These are phyloP conservation scores for Aporrectodea caliginosa DNA, from an alignment of 1,140 invertebrate species.

Conservation along the genomic window DNA sequence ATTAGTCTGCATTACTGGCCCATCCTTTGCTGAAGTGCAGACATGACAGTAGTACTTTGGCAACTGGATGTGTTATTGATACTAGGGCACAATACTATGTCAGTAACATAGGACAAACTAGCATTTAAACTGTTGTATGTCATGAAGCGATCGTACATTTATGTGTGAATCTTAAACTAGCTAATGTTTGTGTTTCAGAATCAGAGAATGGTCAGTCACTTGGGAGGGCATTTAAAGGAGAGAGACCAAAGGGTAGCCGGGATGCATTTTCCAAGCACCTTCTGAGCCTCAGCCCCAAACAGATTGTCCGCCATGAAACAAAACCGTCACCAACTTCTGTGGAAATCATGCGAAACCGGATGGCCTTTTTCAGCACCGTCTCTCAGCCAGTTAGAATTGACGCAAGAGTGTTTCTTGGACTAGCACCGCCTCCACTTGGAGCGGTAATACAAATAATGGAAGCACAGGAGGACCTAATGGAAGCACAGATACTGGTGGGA, in stretches of 20 bases:
- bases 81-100: too few relatives aligned
- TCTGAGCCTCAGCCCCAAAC: not conserved
- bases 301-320: conserved; percentile 6
- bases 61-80: too few relatives aligned
- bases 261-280: conserved; percentile 36
- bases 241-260: not conserved
- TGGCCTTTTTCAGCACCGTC: conserved; percentile 31
- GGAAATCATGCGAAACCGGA: conserved; percentile 19
- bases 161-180: too few relatives aligned
- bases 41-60: too few relatives aligned
- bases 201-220: too few relatives aligned
- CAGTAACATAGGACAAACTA: too few relatives aligned
- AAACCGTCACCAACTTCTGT: conserved; percentile 28
- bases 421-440: not conserved
- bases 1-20: too few relatives aligned
- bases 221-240: too few relatives aligned
- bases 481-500: conserved; percentile 13
- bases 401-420: conserved; percentile 29
- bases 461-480: conserved; percentile 34
- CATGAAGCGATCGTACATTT: too few relatives aligned
- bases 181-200: too few relatives aligned
- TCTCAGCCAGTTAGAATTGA: conserved; percentile 33
- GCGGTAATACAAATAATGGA: conserved; percentile 23
- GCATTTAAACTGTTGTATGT: too few relatives aligned
- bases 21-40: too few relatives aligned